phyloP scores from a whole-genome alignment of 2,888 invertebrate genomes.

The Drosophila nr. perissopoda region DNA sequence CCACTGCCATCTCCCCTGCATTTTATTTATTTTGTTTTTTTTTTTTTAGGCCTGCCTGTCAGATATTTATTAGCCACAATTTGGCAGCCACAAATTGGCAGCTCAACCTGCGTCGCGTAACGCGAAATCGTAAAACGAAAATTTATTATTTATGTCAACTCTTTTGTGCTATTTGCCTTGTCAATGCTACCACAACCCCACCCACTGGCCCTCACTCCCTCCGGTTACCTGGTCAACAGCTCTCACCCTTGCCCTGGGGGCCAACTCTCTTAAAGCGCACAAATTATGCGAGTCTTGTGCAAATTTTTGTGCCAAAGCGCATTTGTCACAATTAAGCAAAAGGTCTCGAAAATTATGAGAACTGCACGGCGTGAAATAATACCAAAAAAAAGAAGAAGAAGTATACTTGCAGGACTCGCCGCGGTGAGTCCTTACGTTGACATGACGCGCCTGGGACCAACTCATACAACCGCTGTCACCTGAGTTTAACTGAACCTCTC shows the following conservation, averaged over 20 bases:
- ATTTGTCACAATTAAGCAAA: conserved; percentile 81
- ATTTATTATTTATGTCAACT: conserved; percentile 80
- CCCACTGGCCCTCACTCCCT: background rate
- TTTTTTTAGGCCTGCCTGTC: conserved; percentile 54
- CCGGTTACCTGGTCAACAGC: conserved; percentile 13
- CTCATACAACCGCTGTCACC: conserved; percentile 40
- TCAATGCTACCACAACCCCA: conserved; percentile 36
- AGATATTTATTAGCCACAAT: conserved; percentile 80
- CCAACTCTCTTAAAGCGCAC: conserved; percentile 54
- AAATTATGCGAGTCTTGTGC: conserved; percentile 66
- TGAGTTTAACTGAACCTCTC: conserved; percentile 32
- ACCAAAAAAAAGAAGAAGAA: background rate
- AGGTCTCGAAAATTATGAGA: conserved; percentile 57
- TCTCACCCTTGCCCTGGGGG: conserved; percentile 9
- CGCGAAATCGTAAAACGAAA: conserved; percentile 72
- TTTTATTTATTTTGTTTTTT: conserved; percentile 27
- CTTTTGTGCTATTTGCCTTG: conserved; percentile 77
- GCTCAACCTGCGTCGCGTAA: conserved; percentile 50
- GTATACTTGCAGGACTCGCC: background rate
- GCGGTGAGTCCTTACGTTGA: conserved; percentile 57
- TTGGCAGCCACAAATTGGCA: conserved; percentile 79
- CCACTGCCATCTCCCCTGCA: background rate
- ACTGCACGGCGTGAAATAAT: conserved; percentile 27
- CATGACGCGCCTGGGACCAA: conserved; percentile 70
- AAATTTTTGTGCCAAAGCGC: conserved; percentile 64